Percentiles rank a stretch among this genome's conserved stretches.
Conservation (phyloP, 2,113 vertebrate species). For the Morphnarchus princeps region DNA sequence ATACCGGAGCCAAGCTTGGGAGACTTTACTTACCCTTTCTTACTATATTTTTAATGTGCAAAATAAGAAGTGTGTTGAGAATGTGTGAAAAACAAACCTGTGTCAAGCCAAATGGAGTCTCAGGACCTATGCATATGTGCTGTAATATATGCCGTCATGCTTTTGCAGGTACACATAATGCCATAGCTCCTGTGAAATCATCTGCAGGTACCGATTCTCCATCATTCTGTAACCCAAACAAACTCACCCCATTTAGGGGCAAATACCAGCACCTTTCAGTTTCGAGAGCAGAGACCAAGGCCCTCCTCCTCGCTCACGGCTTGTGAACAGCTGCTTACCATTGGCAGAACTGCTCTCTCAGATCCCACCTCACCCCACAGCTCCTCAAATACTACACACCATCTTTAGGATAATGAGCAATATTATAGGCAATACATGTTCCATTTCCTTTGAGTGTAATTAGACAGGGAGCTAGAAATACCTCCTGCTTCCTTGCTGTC, state of each 20-base stretch:
- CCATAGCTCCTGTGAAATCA: not conserved
- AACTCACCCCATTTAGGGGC: not conserved
- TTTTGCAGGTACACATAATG: not conserved
- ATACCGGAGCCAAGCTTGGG: not conserved
- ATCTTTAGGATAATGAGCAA: accelerated
- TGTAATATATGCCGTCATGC: not conserved
- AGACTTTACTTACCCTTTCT: not conserved
- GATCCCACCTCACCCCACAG: not conserved
- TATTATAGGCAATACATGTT: too few relatives aligned
- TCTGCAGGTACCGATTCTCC: not conserved
- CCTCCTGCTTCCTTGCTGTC: not conserved
- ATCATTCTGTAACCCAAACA: not conserved
- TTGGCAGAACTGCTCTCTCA: not conserved
- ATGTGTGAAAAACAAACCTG: not conserved
- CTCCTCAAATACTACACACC: not conserved
- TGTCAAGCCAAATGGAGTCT: not conserved
- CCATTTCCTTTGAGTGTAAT: not conserved
- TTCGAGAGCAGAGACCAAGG: not conserved
- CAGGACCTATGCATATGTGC: not conserved
- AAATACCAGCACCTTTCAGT: not conserved
- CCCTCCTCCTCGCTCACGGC: accelerated
- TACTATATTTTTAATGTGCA: not conserved
- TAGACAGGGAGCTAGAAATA: not conserved
- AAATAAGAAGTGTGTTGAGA: not conserved
- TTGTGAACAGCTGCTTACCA: not conserved